Conservation (phyloP, 2,113 vertebrate genomes). For the Onychostruthus taczanowskii region DNA sequence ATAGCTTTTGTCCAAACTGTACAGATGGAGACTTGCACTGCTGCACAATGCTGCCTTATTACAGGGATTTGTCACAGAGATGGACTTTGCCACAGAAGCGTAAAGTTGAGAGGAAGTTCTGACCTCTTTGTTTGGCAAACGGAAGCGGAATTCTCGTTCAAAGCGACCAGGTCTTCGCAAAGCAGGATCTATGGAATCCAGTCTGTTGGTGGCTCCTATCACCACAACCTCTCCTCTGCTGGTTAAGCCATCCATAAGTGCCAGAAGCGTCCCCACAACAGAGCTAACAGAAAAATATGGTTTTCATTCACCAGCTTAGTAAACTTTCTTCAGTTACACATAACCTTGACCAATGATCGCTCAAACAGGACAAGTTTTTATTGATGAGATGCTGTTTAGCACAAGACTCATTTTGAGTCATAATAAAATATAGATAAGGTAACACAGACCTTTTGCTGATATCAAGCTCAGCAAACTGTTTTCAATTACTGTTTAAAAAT, state of each 20-base stretch:
- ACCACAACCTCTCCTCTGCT: slow-evolving; percentile 90
- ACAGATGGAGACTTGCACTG: not conserved
- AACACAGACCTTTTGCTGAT: not conserved
- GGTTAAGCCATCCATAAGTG: slow-evolving; percentile 92
- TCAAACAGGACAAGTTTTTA: not conserved
- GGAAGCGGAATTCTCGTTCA: slow-evolving; percentile 91
- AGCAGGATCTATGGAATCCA: slow-evolving; percentile 94
- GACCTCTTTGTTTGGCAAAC: slow-evolving; percentile 90
- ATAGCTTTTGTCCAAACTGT: not conserved
- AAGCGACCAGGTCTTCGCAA: slow-evolving; percentile 91
- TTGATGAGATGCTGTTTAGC: not conserved
- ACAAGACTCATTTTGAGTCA: not conserved
- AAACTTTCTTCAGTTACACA: not conserved
- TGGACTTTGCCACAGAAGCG: not conserved
- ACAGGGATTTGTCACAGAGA: not conserved
- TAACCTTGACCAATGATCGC: not conserved
- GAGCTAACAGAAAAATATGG: slow-evolving; percentile 72
- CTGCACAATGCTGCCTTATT: not conserved
- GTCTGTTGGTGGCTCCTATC: slow-evolving; percentile 91
- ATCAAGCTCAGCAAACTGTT: not conserved
- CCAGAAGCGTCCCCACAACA: slow-evolving; percentile 89
- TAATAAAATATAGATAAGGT: not conserved
- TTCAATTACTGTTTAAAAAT: not conserved
- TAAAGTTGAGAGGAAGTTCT: not conserved
- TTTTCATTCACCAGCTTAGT: not conserved